Evolutionary conservation across 1,140 invertebrate species (phyloP), one percentile per base, ranked within the genome.

Genomic region (Scaptomyza pallida): DNA sequence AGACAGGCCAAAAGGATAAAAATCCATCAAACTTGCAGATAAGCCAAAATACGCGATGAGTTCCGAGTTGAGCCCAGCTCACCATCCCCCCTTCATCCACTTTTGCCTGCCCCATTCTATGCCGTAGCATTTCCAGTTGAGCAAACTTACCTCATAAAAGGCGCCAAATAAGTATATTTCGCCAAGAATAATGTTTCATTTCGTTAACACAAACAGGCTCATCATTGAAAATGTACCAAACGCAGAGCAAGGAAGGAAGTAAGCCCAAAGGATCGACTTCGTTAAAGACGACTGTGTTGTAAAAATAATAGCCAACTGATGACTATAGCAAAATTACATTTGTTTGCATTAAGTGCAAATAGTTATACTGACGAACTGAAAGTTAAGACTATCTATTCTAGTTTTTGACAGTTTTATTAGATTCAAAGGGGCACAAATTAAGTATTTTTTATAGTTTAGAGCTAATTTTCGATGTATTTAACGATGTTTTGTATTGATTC

Each of bases 1-100:
- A 54, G 68, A 73, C 80, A 72, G 54, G 62, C 48, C 41, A 77
- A 86, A 88, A 64, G 82, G 81, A 86, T 86, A 82, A 78, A 78
- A 89, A 88, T 88, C 83, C 83, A 88, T 88, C 82, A 89, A 89
- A 88, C 78, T 89, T 89, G 82, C 83, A 83, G 85, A 89, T 88
- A 88, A 88, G 82, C 75, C 78, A 75, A 76, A 71, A 64, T 44
- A 70, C 51, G 55, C 71, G 64, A 73, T 67, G 70, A 73, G 51
- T 56, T 60, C 52, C 52, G 19, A 43, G 17, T 37, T 10, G 33
- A 21, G 5, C 30, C 13, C 15, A 52, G 17, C 8, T 12, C 33
- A 16, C 19, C 16, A 33, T 30, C 17, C 35, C 17, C 12, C 6
- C 17, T 2, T 8, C 0, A 0, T 2, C 12, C 12, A 35, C n/a